Evolutionary conservation across 2,113 vertebrate genomes (phyloP), one percentile per base, ranked within the genome.

Genomic region (Semicossyphus pulcher): DNA sequence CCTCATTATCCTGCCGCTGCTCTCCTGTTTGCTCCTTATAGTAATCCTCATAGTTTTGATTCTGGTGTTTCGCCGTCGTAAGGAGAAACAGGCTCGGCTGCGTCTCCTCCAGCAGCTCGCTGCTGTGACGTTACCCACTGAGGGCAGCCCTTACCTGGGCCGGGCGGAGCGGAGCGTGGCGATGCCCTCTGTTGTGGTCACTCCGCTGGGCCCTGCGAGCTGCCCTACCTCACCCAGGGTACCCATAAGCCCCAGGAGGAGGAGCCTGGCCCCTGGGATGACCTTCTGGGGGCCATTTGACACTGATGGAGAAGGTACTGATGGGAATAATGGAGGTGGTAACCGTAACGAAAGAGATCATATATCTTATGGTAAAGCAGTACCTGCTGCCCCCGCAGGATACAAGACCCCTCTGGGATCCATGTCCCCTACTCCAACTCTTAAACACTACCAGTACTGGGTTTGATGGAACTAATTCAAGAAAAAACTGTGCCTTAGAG

Each of bases 361-460:
- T 12, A 10, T 54, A 18, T 32, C 42, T 31, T 57, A 25, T 48
- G 9, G 57, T 36, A 61, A 48, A 36, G 37, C 28, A 0, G 25
- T 31, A n/a, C 16, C 41, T 29, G 36, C 25, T 34, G 32, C 53
- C 26, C 5, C 59, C 39, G 26, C 67, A 61, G 80, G 66, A 28
- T 62, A 65, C 37, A 80, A 67, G 56, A 72, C 49, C 16, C 37
- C 70, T 10, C 29, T 78, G 29, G 82, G 47, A 54, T 69, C 86
- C 2, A 57, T 20, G 23, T 85, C 75, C 88, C 89, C 89, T 25
- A 93, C 95, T 66, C 94, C 94, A 1, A 69, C 86, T 9, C 91
- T 97, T 37, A 95, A 93, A 81, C 61, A 45, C 45, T 92, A 53
- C 85, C 96, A 97, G 11, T 96, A 95, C 34, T 97, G 96, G 95